A percentile compares a stretch with the other conserved stretches of the same genome.
These are phyloP conservation scores for Mimumesa dahlbomi DNA, from an alignment of 2,888 invertebrate genomes.

Conservation along the genomic window DNA sequence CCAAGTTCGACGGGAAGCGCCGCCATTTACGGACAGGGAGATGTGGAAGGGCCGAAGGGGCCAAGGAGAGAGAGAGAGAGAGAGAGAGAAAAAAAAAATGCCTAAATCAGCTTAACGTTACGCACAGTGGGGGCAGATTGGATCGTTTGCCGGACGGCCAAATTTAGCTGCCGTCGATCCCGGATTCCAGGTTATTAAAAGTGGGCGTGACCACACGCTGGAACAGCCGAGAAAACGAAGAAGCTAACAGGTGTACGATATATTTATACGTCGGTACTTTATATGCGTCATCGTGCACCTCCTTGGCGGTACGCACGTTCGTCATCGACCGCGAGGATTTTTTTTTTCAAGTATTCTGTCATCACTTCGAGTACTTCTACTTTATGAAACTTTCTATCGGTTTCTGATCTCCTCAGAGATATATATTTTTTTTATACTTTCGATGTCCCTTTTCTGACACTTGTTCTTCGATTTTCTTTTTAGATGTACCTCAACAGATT, in stretches of 20 bases:
- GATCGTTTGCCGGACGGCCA: constrained; percentile 55
- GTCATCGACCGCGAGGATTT: constrained; percentile 27
- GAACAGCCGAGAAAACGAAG: constrained; percentile 63
- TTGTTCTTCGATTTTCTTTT: too few species aligned
- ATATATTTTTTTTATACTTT: too few species aligned
- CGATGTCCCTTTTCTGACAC: too few species aligned
- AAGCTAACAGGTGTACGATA: constrained; percentile 75
- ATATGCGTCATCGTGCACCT: constrained; percentile 54
- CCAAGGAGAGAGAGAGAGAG: background rate
- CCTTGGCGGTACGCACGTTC: constrained; percentile 22
- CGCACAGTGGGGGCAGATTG: constrained; percentile 19
- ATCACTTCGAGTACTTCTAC: too few species aligned
- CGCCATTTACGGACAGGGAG: constrained; percentile 42
- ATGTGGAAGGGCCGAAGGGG: constrained; percentile 2
- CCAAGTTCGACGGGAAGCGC: constrained; percentile 19
- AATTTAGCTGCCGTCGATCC: constrained; percentile 75
- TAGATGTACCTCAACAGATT: too few species aligned
- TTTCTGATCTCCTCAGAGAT: too few species aligned
- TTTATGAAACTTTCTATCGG: too few species aligned
- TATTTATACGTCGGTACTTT: constrained; percentile 73
- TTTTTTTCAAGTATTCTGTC: too few species aligned
- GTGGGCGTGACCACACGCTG: constrained; percentile 69
- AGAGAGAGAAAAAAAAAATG: background rate
- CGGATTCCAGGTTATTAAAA: constrained; percentile 79
- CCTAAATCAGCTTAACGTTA: constrained; percentile 23